A percentile compares a stretch with the other conserved stretches of the same genome.
phyloP scores from a whole-genome alignment of 2,113 vertebrate species.

The Octodon degus region DNA sequence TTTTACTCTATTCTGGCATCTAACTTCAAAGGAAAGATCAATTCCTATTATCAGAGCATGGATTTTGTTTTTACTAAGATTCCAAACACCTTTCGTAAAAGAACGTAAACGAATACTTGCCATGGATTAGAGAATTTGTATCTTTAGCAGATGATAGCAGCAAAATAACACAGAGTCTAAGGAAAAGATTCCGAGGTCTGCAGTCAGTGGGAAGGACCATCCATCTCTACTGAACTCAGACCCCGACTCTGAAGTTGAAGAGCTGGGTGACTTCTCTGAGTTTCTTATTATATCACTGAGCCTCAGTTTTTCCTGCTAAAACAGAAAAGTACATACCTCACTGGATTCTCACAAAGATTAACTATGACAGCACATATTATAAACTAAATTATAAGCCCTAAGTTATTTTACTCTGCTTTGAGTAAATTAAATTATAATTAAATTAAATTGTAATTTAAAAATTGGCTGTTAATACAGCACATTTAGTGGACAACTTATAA shows the following conservation, averaged over 20 bases:
- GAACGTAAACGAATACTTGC: neutral
- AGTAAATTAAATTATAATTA: neutral
- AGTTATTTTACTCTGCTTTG: neutral
- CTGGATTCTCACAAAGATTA: neutral
- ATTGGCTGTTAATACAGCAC: neutral
- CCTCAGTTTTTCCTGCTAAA: neutral
- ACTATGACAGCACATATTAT: neutral
- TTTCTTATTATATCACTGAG: neutral
- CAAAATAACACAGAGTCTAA: neutral
- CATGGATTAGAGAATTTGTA: neutral
- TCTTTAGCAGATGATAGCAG: neutral
- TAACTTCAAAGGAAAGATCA: constrained; percentile 38
- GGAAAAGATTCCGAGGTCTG: neutral
- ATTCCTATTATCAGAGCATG: constrained; percentile 9
- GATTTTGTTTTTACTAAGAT: neutral
- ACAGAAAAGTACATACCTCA: neutral
- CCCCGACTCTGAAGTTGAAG: neutral
- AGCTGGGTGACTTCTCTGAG: neutral
- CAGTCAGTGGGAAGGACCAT: neutral
- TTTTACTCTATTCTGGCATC: neutral
- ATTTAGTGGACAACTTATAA: constrained; percentile 4
- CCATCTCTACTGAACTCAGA: neutral
- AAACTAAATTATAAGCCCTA: constrained; percentile 4
- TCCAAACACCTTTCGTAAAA: neutral
- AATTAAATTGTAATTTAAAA: constrained; percentile 8